Base-by-base conservation (phyloP, 2,113 vertebrate species). In the Chroicocephalus ridibundus region DNA sequence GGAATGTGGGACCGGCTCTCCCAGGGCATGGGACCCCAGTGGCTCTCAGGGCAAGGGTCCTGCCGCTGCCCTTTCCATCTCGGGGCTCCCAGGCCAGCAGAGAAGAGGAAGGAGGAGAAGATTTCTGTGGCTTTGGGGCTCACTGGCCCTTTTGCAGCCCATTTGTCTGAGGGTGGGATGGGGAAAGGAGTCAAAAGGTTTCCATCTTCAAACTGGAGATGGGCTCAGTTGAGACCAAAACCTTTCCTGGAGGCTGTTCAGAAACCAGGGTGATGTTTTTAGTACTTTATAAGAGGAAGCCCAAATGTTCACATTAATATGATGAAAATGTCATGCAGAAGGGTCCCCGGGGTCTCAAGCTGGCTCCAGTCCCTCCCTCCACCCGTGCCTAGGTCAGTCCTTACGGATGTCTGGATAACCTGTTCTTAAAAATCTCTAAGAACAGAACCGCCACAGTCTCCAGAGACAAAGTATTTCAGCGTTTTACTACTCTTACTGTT, bases 341-440 rank as follows among this genome's bases (percentile, higher is more conserved):
- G 29, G 15, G 7, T 61, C 69, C 5, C 21, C 0, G 6, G 32
- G 74, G 55, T 51, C 44, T 79, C 36, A 32, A 24, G 9, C 47
- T 92, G 94, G 44, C 86, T 80, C 21, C 17, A 36, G 61, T 40
- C 69, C 86, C 51, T 64, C 15, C 19, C 19, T 76, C 44, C 21
- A 47, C 13, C 47, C 36, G 36, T 47, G 57, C 51, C 38, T 77
- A 42, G 46, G 76, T 80, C 75, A 90, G 36, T 80, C 70, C 58
- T 91, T 74, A 80, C 78, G 88, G 75, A 83, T 86, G 32, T 88
- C 88, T 80, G 68, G 20, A 58, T 80, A 94, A 88, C 58, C 70
- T 82, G 36, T 70, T 88, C 51, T 62, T 70, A 36, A 88, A 93
- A 93, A 42, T 4, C 42, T 75, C 71, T 87, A 80, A 86, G 65